Evolutionary conservation across 2,888 invertebrate species (phyloP), one percentile per base, ranked within the genome.

Genomic region (Phyllotreta striolata): DNA sequence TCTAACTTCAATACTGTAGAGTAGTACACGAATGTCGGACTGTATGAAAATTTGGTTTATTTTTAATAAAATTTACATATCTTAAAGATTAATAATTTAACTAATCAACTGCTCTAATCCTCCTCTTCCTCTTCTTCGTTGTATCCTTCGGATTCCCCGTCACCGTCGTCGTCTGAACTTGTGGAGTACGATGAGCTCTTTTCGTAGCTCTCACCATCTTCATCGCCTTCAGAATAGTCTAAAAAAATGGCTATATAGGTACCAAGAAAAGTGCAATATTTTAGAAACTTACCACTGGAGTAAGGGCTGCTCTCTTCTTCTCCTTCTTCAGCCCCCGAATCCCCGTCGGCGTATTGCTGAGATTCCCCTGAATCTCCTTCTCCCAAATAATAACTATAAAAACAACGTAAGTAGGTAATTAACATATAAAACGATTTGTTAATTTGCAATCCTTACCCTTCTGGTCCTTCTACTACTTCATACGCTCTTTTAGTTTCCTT

Each of bases 391-490:
- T 35, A 35, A 9, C 14, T 52, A 9, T 44, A 10, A 38, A 39
- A 0, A 35, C 3, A n/a, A 37, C 7, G n/a, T 34, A 34, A 8
- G 9, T 51, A 2, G n/a, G n/a, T n/a, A 39, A 39, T 24, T 5
- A 6, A 7, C 0, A 43, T 37, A 35, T 1, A 43, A 10, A 35
- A 7, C 24, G 43, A 12, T 43, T 14, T 40, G 8, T 5, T 35
- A 5, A 35, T 34, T n/a, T 24, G 24, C 4, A 24, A 44, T 35
- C 12, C 77, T 76, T 75, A 79, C 78, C 76, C 74, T 55, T 76
- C 73, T 5, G 71, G 70, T 55, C 77, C 72, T 61, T 77, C 79
- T 39, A 76, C 71, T 3, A 79, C 74, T 70, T 78, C 66, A 65
- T 78, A 79, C 8, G 73, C 12, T 47, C 69, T 72, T 64, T 72